Base-by-base conservation (phyloP, 2,797 vertebrate genomes). In the Pampus argenteus region DNA sequence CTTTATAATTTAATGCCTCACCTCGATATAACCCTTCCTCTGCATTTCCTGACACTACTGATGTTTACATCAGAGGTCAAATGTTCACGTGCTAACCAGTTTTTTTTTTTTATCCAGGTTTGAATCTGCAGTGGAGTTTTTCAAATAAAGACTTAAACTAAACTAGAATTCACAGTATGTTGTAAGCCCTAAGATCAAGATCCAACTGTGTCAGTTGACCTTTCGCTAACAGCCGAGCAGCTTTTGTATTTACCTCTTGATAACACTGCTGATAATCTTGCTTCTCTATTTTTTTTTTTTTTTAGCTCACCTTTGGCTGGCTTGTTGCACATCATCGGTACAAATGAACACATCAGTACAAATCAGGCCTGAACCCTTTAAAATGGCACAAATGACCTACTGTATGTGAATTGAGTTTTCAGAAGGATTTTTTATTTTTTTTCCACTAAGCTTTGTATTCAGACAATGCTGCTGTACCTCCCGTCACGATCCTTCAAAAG, bases 371-470 rank as follows among this genome's bases (percentile, higher is more conserved):
- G 55, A 69, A 50, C 38, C n/a, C 10, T 61, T 52, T 8, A 17
- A 51, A 20, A 42, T 23, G 10, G n/a, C 44, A 34, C 20, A 26
- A 4, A 17, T 25, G 18, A 54, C 52, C 40, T 29, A 20, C 61
- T 67, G 78, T 28, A 59, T 51, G 15, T n/a, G 18, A 64, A 26
- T 1, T 22, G 36, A 70, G 50, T 42, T 74, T 74, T 38, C 31
- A n/a, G 34, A 28, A 9, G 40, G 36, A 28, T 70, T 70, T 23
- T n/a, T n/a, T n/a, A n/a, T n/a, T n/a, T n/a, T n/a, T n/a, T n/a
- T 36, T 66, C 7, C 23, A 38, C 9, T 26, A 0, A 56, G 38
- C 15, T 82, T 66, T 58, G 69, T 76, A 81, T 86, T 83, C 79
- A 65, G 71, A 76, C 45, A 38, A 31, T 13, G 68, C 4, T 9